Conservation (phyloP, 2,113 vertebrate genomes). For the Zosterops hypoxanthus region DNA sequence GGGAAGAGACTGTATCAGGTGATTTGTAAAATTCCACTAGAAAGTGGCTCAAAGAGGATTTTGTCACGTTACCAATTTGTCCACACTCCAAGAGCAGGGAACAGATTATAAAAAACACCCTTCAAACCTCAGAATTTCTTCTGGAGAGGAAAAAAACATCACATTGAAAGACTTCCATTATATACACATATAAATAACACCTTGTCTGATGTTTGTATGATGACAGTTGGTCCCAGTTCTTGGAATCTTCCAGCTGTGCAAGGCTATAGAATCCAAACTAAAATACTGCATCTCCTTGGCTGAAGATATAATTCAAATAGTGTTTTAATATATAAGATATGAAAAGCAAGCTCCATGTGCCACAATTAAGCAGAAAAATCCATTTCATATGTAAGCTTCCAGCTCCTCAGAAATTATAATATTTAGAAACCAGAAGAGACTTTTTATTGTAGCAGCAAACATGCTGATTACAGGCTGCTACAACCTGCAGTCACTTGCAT, state of each 20-base stretch:
- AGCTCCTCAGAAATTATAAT: neutral
- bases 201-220: neutral
- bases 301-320: neutral
- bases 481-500: neutral
- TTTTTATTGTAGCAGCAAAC: neutral
- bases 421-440: constrained; percentile 19
- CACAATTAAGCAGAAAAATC: neutral
- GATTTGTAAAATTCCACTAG: constrained; percentile 34
- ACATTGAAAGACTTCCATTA: neutral
- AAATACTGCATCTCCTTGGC: neutral
- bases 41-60: neutral
- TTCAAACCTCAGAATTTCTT: neutral
- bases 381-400: neutral
- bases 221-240: neutral
- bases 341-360: neutral
- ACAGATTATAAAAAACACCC: neutral
- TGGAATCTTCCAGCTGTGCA: neutral
- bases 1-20: neutral
- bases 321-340: neutral
- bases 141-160: neutral
- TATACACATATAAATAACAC: neutral
- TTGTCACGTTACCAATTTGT: neutral
- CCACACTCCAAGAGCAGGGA: neutral
- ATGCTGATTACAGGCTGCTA: constrained; percentile 26
- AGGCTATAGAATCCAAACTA: neutral